Evolutionary conservation across 2,888 invertebrate species (phyloP).

Genomic region (Dryobotodes eremita): DNA sequence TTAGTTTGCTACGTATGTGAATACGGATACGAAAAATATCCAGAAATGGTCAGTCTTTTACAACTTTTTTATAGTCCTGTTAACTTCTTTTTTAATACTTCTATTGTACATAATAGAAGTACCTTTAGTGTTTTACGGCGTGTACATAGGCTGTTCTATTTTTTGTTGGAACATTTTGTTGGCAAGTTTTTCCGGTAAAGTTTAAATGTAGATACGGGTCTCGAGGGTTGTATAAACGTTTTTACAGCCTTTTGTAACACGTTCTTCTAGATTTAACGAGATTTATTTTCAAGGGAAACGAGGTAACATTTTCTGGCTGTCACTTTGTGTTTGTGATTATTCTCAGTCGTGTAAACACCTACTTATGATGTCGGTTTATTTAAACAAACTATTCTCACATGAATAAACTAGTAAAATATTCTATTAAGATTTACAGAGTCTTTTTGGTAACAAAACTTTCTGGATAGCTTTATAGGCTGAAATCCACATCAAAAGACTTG

Average conservation of each 20-base stretch:
- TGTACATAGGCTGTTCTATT: constrained; percentile 27
- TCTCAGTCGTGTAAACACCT: not conserved
- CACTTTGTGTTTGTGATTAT: constrained; percentile 1
- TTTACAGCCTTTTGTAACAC: constrained; percentile 41
- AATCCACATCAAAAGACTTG: constrained; percentile 19
- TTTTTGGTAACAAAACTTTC: constrained; percentile 8
- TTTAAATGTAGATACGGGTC: constrained; percentile 15
- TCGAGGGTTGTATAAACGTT: constrained; percentile 43
- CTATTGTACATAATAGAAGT: constrained; percentile 16
- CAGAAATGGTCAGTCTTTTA: constrained; percentile 53
- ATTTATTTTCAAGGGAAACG: constrained; percentile 26
- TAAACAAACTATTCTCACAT: not conserved
- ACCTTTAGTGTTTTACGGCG: constrained; percentile 48
- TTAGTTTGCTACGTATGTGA: constrained; percentile 24
- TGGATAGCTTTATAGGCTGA: not conserved
- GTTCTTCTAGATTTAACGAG: constrained; percentile 8
- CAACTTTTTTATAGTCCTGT: constrained; percentile 51
- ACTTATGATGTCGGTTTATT: not conserved
- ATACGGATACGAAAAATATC: constrained; percentile 34
- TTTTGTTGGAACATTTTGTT: constrained; percentile 31
- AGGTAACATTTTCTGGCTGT: not conserved
- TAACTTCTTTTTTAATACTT: constrained; percentile 53
- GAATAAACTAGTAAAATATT: not conserved
- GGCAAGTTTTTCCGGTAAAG: constrained; percentile 30
- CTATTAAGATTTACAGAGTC: not conserved